Evolutionary conservation across 2,113 vertebrate genomes (phyloP).

Genomic region (Pluvialis apricaria): DNA sequence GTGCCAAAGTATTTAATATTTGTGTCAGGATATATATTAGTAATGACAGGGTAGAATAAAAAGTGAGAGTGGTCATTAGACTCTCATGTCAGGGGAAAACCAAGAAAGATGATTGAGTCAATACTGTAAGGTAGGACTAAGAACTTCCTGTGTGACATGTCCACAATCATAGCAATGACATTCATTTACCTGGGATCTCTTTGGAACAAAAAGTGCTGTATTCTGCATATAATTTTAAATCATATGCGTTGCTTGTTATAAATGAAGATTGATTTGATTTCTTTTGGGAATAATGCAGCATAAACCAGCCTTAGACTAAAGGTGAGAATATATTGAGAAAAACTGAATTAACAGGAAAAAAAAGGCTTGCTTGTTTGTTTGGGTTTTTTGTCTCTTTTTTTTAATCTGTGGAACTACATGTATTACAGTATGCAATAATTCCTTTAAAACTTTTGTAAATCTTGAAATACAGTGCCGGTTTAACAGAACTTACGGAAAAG

Average conservation of each 20-base stretch:
- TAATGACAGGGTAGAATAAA: background rate
- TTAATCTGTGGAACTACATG: background rate
- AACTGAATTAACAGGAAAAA: background rate
- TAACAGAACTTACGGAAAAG: background rate
- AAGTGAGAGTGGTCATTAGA: background rate
- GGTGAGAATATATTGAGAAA: background rate
- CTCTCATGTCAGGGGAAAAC: background rate
- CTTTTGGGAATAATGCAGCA: background rate
- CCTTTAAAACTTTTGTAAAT: background rate
- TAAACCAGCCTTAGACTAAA: background rate
- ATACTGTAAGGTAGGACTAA: background rate
- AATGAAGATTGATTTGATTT: background rate
- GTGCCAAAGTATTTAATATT: background rate
- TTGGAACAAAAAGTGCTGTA: background rate
- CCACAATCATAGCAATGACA: background rate
- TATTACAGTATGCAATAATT: background rate
- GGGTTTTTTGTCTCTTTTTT: rapidly evolving
- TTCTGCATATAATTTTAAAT: background rate
- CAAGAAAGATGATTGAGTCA: background rate
- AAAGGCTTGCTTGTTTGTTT: rapidly evolving
- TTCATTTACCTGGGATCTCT: background rate
- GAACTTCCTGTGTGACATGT: background rate
- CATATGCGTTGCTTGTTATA: background rate
- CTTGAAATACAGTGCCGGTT: background rate
- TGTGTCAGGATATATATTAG: background rate